phyloP scores from a whole-genome alignment of 2,888 invertebrate species.

The Idaea dimidiata region DNA sequence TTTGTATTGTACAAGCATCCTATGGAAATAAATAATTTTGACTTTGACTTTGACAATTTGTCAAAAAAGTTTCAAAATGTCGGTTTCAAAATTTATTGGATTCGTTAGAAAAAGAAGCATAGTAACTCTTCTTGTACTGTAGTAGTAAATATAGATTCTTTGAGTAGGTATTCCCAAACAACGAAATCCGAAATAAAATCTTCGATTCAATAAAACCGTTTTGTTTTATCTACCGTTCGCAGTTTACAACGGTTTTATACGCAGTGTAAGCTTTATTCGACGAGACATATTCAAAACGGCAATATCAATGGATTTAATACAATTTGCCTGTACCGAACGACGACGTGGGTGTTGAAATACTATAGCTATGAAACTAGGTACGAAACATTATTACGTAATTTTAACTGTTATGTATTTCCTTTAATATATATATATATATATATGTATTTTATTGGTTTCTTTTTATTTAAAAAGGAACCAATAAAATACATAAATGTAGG shows the following conservation, averaged over 20 bases:
- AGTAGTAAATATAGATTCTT: slow-evolving; percentile 7
- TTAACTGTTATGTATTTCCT: neutral
- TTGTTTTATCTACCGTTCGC: slow-evolving; percentile 7
- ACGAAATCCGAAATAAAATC: slow-evolving; percentile 4
- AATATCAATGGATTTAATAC: slow-evolving; percentile 48
- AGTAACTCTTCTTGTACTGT: too few relatives aligned
- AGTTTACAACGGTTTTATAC: slow-evolving; percentile 23
- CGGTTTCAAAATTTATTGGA: too few relatives aligned
- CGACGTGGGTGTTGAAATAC: slow-evolving; percentile 17
- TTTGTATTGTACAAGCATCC: too few relatives aligned
- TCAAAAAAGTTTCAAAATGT: too few relatives aligned
- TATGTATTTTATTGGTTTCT: too few relatives aligned
- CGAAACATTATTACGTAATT: neutral
- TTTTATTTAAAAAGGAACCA: too few relatives aligned
- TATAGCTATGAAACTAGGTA: slow-evolving; percentile 21
- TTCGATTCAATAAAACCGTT: neutral
- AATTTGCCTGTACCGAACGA: slow-evolving; percentile 41
- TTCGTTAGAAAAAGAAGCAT: too few relatives aligned
- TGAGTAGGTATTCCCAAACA: neutral
- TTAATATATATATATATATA: too few relatives aligned
- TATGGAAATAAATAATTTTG: too few relatives aligned
- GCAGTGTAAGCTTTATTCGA: slow-evolving; percentile 33
- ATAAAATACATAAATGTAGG: too few relatives aligned
- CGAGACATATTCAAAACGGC: slow-evolving; percentile 35
- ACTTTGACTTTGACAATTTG: too few relatives aligned